Evolutionary conservation across 2,797 vertebrate genomes (phyloP).

Genomic region (Pristis pectinata): DNA sequence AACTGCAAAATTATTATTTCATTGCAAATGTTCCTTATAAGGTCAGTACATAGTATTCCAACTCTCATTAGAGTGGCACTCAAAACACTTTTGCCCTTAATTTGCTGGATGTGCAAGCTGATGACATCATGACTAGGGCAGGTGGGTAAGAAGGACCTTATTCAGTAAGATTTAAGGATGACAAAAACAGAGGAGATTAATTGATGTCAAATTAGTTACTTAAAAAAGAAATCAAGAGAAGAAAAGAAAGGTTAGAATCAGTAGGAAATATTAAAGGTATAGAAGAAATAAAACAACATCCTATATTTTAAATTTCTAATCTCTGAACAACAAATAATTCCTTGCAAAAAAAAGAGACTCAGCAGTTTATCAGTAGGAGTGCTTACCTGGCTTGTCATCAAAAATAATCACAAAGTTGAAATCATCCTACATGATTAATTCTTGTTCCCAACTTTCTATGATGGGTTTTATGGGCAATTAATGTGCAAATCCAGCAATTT

Average conservation of each 20-base stretch:
- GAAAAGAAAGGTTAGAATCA: neutral
- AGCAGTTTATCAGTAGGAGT: neutral
- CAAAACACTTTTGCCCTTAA: neutral
- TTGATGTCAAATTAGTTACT: neutral
- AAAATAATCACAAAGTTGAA: neutral
- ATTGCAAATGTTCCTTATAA: neutral
- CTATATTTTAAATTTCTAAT: neutral
- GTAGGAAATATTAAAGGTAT: no score
- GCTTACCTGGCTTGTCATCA: neutral
- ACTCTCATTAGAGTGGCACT: neutral
- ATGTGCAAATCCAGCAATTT: neutral
- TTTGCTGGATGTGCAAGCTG: neutral
- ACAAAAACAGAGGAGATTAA: neutral
- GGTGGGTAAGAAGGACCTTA: neutral
- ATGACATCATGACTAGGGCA: no score
- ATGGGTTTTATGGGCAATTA: neutral
- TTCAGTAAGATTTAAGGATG: neutral
- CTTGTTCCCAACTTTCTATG: neutral
- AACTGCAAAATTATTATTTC: neutral
- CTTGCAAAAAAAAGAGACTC: neutral
- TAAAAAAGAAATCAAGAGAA: neutral
- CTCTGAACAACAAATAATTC: neutral
- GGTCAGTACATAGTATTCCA: neutral
- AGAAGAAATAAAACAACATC: no score
- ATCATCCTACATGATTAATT: neutral